Evolutionary conservation across 1,140 invertebrate genomes (phyloP).

Genomic region (Drosophila quadrilineata): DNA sequence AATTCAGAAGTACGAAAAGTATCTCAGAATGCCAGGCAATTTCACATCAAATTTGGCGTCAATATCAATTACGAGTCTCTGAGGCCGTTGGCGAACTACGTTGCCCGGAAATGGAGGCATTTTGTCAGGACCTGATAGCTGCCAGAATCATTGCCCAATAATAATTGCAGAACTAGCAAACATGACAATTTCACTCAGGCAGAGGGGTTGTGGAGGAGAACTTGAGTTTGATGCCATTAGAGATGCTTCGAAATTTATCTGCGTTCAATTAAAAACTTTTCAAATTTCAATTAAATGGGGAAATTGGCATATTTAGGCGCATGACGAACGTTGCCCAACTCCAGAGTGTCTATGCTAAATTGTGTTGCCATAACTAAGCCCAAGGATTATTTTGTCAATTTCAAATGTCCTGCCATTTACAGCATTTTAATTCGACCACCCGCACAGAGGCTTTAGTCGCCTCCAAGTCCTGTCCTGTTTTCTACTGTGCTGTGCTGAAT

Average conservation of each 20-base stretch:
- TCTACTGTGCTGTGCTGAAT: no score
- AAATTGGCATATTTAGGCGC: slow-evolving; percentile 78
- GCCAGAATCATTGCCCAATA: slow-evolving; percentile 25
- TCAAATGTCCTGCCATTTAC: slow-evolving; percentile 79
- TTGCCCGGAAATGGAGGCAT: slow-evolving; percentile 71
- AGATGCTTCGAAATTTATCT: slow-evolving; percentile 66
- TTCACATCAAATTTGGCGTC: slow-evolving; percentile 72
- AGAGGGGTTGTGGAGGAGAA: background rate
- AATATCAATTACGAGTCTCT: slow-evolving; percentile 76
- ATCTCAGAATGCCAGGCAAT: slow-evolving; percentile 47
- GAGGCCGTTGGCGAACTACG: slow-evolving; percentile 42
- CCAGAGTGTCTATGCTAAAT: slow-evolving; percentile 8
- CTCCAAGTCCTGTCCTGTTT: no score
- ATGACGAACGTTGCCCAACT: slow-evolving; percentile 44
- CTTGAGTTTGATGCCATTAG: slow-evolving; percentile 26
- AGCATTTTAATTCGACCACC: slow-evolving; percentile 66
- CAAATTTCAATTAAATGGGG: slow-evolving; percentile 78
- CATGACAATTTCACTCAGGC: slow-evolving; percentile 43
- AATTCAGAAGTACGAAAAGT: slow-evolving; percentile 26
- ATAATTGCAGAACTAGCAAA: slow-evolving; percentile 74
- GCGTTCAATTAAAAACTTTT: slow-evolving; percentile 80
- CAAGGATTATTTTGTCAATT: slow-evolving; percentile 78
- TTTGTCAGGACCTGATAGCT: slow-evolving; percentile 48
- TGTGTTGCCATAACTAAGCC: slow-evolving; percentile 67
- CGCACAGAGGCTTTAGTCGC: no score